Base-by-base conservation (phyloP, 2,888 invertebrate genomes). In the Caenorhabditis sinica region DNA sequence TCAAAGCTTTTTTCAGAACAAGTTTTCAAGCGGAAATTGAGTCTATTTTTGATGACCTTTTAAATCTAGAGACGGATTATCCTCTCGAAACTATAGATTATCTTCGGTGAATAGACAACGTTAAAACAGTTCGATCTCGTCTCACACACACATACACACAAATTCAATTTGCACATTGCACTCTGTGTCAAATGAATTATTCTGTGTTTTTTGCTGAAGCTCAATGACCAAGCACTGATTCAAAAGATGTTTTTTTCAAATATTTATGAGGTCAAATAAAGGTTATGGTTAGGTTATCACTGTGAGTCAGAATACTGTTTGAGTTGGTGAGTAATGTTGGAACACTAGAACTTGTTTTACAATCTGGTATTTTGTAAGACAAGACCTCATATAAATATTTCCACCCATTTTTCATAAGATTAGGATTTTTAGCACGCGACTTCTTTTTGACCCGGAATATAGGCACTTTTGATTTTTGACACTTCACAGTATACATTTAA, bases 171-270 rank as follows among this genome's bases (percentile, higher is more conserved):
- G 28, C 65, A 65, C 45, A 25, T 28, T 49, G 45, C 45, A 9
- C 65, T 28, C 25, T 9, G 17, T 25, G 33, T 36, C 25, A 49
- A 69, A 56, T 56, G 40, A 69, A 56, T 56, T 40, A 69, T 69
- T 69, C 53, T 28, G 23, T 11, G 25, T 56, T 69, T 56, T 30
- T 40, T 4, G 17, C n/a, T 15, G 28, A 40, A 17, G 40, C 23
- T 69, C 69, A 69, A 51, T 56, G 69, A 69, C 36, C 69, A 69
- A 36, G n/a, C n/a, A n/a, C n/a, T n/a, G n/a, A n/a, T n/a, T n/a
- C n/a, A n/a, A n/a, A n/a, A n/a, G n/a, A n/a, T n/a, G n/a, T n/a
- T n/a, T n/a, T n/a, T n/a, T n/a, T n/a, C n/a, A n/a, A n/a, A n/a
- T 40, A 9, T 45, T 17, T 45, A 17, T 45, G 45, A 53, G 36